These are phyloP conservation scores for Eumacrocentrus americanus DNA, from an alignment of 2,888 invertebrate species.

Conservation along the genomic window DNA sequence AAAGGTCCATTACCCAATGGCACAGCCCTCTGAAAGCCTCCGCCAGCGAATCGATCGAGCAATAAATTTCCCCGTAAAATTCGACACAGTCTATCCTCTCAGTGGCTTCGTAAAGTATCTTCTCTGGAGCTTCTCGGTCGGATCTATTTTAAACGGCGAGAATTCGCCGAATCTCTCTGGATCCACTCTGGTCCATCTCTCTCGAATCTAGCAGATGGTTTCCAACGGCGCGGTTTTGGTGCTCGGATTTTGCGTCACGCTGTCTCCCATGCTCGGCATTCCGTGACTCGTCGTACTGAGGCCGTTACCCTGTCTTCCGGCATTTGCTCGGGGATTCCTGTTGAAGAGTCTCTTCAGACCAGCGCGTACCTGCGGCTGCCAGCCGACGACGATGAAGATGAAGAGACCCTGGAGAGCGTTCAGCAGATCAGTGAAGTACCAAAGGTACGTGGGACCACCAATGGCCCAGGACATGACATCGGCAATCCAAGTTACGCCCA, in stretches of 20 bases:
- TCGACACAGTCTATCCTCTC: background rate
- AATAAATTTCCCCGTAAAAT: background rate
- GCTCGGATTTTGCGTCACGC: slow-evolving; percentile 73
- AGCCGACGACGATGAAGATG: slow-evolving; percentile 87
- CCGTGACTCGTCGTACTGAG: slow-evolving; percentile 80
- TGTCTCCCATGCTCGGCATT: slow-evolving; percentile 80
- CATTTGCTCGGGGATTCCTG: slow-evolving; percentile 65
- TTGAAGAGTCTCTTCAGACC: slow-evolving; percentile 72
- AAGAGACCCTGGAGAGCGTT: slow-evolving; percentile 88
- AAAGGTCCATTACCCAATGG: background rate
- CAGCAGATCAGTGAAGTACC: slow-evolving; percentile 84
- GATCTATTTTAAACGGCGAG: background rate
- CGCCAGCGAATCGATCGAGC: background rate
- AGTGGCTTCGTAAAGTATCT: background rate
- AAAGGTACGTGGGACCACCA: slow-evolving; percentile 79
- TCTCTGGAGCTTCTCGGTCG: background rate
- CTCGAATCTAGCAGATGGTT: slow-evolving; percentile 62
- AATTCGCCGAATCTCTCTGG: background rate
- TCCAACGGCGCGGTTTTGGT: slow-evolving; percentile 67
- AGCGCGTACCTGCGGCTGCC: slow-evolving; percentile 81
- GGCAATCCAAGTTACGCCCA: slow-evolving; percentile 79
- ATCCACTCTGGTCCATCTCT: no score
- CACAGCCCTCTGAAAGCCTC: background rate
- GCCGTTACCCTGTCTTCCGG: slow-evolving; percentile 68
- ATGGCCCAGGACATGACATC: slow-evolving; percentile 85